Percentiles rank a stretch among this genome's conserved stretches.
These are phyloP conservation scores for Drosophila limbata DNA, from an alignment of 2,888 invertebrate species.

Conservation along the genomic window DNA sequence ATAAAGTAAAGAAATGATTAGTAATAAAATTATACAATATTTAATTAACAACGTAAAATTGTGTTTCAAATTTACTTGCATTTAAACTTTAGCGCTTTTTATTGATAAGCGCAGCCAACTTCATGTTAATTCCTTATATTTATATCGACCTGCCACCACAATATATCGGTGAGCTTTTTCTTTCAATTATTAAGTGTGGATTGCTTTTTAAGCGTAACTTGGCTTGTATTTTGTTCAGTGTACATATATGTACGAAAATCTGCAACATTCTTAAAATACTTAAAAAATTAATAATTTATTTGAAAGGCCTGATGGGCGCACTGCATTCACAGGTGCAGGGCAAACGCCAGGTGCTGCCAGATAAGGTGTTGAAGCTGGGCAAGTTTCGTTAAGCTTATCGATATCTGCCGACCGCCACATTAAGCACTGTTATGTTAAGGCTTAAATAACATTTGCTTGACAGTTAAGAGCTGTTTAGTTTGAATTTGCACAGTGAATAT, in stretches of 20 bases:
- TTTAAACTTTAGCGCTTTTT: neutral
- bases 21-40: slow-evolving; percentile 12
- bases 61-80: neutral
- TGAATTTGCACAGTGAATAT: neutral
- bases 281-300: neutral
- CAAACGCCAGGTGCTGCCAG: slow-evolving; percentile 11
- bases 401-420: slow-evolving; percentile 33
- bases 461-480: slow-evolving; percentile 3
- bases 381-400: slow-evolving; percentile 5
- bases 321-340: neutral
- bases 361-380: neutral
- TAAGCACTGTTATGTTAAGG: neutral
- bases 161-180: neutral
- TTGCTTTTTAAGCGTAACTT: neutral
- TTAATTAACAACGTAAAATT: slow-evolving; percentile 1
- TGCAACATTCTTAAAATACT: neutral
- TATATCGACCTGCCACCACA: slow-evolving; percentile 34
- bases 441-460: neutral
- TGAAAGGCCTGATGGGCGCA: neutral
- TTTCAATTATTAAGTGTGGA: neutral
- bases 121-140: neutral
- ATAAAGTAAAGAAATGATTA: slow-evolving; percentile 26
- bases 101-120: neutral
- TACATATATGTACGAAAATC: neutral
- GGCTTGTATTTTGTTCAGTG: neutral